phyloP scores from a whole-genome alignment of 2,797 vertebrate species.

The Carcharodon carcharias region DNA sequence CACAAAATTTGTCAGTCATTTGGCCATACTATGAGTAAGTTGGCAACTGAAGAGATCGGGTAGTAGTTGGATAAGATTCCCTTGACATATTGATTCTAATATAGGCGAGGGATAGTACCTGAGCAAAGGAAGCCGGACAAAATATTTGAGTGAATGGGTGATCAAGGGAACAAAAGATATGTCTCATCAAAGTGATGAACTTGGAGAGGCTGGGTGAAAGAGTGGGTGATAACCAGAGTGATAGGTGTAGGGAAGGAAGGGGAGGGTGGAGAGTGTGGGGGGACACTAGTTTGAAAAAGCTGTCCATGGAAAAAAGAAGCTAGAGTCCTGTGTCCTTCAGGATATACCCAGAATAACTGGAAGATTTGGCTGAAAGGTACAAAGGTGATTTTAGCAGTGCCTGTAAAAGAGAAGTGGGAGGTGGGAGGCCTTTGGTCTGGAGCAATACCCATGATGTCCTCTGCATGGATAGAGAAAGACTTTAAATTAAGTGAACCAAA shows the following conservation, averaged over 20 bases:
- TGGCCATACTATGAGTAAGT: background rate
- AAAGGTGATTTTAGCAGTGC: background rate
- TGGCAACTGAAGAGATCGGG: background rate
- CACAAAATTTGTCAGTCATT: background rate
- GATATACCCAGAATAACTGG: too few species aligned
- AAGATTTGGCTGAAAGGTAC: too few species aligned
- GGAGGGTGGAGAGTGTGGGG: too few species aligned
- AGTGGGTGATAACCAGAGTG: too few species aligned
- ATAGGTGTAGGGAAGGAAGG: too few species aligned
- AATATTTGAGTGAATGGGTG: background rate
- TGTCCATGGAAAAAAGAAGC: too few species aligned
- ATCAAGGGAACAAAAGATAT: background rate
- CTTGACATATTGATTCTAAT: background rate
- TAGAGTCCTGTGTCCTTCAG: too few species aligned
- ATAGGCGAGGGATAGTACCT: background rate
- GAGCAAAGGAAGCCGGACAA: background rate
- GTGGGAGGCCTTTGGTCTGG: background rate
- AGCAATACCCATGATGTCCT: background rate
- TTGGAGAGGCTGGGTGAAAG: too few species aligned
- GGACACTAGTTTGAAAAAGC: too few species aligned
- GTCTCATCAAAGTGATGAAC: too few species aligned
- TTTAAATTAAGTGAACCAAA: background rate
- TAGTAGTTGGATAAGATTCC: background rate
- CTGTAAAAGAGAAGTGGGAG: background rate
- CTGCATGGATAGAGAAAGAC: background rate